A percentile compares a stretch with the other conserved stretches of the same genome.
These are phyloP conservation scores for Loris lydekkerianus DNA, from an alignment of 2,797 vertebrate genomes.

Conservation along the genomic window DNA sequence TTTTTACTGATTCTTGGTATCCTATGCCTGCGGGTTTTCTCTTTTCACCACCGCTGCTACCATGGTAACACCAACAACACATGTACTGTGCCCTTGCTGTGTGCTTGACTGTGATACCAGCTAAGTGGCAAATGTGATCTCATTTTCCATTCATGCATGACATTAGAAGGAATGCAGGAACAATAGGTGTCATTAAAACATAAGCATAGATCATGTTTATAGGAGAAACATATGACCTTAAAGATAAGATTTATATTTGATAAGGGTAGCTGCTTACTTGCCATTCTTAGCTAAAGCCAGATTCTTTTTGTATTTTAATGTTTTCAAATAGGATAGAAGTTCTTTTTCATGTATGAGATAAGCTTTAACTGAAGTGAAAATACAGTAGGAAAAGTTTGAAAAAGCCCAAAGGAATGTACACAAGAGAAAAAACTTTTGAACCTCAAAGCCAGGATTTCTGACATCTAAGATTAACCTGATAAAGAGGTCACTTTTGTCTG, in stretches of 20 bases:
- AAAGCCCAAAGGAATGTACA: background rate
- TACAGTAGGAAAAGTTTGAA: background rate
- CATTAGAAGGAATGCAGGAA: conserved; percentile 28
- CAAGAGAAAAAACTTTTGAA: background rate
- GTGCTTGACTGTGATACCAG: background rate
- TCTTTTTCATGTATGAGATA: background rate
- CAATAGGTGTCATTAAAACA: background rate
- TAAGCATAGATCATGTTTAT: background rate
- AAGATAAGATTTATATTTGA: background rate
- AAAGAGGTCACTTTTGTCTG: background rate
- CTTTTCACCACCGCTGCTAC: background rate
- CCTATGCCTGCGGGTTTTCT: conserved; percentile 10
- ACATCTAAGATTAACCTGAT: background rate
- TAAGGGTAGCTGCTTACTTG: background rate
- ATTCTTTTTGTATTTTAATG: background rate
- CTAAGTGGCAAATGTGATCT: conserved; percentile 20
- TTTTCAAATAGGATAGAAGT: background rate
- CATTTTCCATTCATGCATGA: background rate
- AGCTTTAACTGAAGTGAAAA: conserved; percentile 18
- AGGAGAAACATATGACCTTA: background rate
- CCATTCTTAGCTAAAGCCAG: background rate
- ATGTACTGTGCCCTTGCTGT: background rate
- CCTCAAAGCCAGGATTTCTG: background rate
- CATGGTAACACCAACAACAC: conserved; percentile 49
- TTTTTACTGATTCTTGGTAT: conserved; percentile 39